Evolutionary conservation across 1,140 invertebrate species (phyloP).

Genomic region (Zaprionus africanus): DNA sequence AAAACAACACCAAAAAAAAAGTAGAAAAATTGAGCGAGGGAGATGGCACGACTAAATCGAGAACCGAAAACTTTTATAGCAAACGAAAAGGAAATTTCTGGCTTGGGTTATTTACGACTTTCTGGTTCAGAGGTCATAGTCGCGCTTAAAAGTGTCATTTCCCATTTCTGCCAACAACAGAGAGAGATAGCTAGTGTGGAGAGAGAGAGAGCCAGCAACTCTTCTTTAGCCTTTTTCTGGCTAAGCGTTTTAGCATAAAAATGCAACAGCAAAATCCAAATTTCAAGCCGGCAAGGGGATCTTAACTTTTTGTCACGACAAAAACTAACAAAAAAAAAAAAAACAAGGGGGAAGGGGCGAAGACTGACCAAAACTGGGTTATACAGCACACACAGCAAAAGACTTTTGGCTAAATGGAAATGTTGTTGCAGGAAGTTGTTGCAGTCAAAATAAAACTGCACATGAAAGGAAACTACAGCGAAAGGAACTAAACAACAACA

Average conservation of each 20-base stretch:
- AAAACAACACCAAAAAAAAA: conserved; percentile 15
- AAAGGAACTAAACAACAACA: background rate
- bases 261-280: conserved; percentile 61
- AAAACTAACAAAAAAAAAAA: background rate
- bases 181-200: conserved; percentile 7
- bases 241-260: conserved; percentile 60
- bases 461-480: conserved; percentile 42
- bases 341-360: background rate
- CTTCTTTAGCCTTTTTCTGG: conserved; percentile 26
- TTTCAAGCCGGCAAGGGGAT: conserved; percentile 5
- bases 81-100: conserved; percentile 67
- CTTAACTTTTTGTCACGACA: conserved; percentile 46
- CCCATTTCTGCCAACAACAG: conserved; percentile 59
- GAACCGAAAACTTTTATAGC: conserved; percentile 16
- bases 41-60: background rate
- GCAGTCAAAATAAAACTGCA: conserved; percentile 49
- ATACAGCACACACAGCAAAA: conserved; percentile 47
- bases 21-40: background rate
- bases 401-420: conserved; percentile 69
- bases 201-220: conserved; percentile 16
- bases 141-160: conserved; percentile 82
- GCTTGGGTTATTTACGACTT: conserved; percentile 73
- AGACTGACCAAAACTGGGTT: conserved; percentile 66
- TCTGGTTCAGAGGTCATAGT: conserved; percentile 81
- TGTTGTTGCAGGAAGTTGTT: conserved; percentile 74